These are phyloP conservation scores for Xyrauchen texanus DNA, from an alignment of 2,113 vertebrate species.

Conservation along the genomic window DNA sequence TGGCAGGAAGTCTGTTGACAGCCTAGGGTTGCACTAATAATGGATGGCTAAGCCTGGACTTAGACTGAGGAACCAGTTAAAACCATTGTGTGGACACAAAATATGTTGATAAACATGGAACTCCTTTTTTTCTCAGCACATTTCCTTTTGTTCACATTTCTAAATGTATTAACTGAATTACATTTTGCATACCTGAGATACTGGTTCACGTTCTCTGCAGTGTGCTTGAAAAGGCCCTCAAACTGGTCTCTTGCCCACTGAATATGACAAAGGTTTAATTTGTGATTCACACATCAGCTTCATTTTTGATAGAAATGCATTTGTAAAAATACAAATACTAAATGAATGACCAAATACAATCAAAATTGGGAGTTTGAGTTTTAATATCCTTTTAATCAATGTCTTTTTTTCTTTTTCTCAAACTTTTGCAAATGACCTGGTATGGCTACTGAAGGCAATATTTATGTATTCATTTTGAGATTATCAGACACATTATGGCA, in stretches of 20 bases:
- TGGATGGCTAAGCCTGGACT: slow-evolving; percentile 2
- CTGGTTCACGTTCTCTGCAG: slow-evolving; percentile 72
- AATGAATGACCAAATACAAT: too few species aligned
- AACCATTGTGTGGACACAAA: not conserved
- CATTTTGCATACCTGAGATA: slow-evolving; percentile 65
- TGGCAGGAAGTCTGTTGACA: slow-evolving; percentile 49
- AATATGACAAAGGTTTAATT: slow-evolving; percentile 31
- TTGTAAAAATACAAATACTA: too few species aligned
- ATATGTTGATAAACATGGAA: not conserved
- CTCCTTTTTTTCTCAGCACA: not conserved
- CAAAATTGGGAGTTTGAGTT: too few species aligned
- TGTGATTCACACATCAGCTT: not conserved
- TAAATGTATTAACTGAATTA: not conserved
- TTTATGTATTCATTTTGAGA: too few species aligned
- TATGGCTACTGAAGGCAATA: too few species aligned
- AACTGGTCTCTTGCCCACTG: slow-evolving; percentile 81
- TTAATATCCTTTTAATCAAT: too few species aligned
- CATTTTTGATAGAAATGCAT: too few species aligned
- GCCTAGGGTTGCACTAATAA: not conserved
- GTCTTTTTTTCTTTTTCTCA: too few species aligned
- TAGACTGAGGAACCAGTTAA: slow-evolving; percentile 6
- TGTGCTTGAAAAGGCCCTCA: slow-evolving; percentile 76
- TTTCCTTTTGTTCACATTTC: not conserved
- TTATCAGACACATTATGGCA: not conserved
- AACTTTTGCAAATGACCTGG: too few species aligned